Evolutionary conservation across 2,888 invertebrate genomes (phyloP).

Genomic region (Apamea epomidion): DNA sequence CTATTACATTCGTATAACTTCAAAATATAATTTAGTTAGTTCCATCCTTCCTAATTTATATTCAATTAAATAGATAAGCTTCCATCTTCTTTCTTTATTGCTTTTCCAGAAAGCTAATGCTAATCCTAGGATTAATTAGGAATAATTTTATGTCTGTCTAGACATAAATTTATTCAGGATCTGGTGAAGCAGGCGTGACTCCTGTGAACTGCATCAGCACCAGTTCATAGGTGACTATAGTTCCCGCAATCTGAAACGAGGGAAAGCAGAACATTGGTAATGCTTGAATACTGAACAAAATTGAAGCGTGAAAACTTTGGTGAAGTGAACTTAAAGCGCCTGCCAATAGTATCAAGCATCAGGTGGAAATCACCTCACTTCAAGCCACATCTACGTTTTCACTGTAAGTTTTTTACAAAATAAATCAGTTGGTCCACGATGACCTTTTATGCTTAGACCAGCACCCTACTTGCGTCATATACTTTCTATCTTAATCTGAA

Average conservation of each 20-base stretch:
- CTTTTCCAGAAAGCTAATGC: neutral
- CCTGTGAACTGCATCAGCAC: slow-evolving; percentile 87
- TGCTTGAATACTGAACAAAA: neutral
- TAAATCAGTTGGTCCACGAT: neutral
- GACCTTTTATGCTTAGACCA: too few relatives aligned
- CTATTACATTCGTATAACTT: neutral
- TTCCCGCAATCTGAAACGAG: slow-evolving; percentile 66
- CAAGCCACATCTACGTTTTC: neutral
- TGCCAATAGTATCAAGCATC: too few relatives aligned
- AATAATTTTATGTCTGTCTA: too few relatives aligned
- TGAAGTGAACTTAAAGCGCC: neutral
- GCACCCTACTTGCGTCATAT: too few relatives aligned
- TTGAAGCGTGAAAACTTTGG: neutral
- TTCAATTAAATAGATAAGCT: neutral
- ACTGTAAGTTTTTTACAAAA: neutral
- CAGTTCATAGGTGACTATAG: slow-evolving; percentile 79
- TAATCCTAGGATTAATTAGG: neutral
- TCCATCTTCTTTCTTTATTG: neutral
- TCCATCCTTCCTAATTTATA: neutral
- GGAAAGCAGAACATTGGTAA: neutral
- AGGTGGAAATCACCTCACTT: neutral
- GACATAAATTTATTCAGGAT: neutral
- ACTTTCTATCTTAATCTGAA: too few relatives aligned
- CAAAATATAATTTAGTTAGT: neutral
- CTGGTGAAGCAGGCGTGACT: slow-evolving; percentile 61